Evolutionary conservation across 2,113 vertebrate genomes (phyloP).

Genomic region (Merops nubicus): DNA sequence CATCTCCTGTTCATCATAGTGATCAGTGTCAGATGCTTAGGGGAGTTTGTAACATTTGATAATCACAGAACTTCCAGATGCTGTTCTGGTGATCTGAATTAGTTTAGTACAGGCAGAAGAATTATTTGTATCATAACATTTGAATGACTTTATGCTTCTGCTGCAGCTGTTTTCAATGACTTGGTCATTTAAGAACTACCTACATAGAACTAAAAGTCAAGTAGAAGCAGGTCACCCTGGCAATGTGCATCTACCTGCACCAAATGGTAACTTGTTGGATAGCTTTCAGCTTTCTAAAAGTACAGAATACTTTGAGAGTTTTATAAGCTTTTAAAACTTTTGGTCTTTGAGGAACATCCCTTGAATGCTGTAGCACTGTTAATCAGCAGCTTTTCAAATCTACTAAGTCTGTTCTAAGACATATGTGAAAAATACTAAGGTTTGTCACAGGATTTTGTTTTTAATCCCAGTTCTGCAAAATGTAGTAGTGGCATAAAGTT

Average conservation of each 20-base stretch:
- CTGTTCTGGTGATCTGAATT: neutral
- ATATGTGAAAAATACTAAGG: neutral
- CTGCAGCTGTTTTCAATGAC: neutral
- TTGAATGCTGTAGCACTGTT: neutral
- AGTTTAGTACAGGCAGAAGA: neutral
- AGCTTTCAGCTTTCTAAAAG: neutral
- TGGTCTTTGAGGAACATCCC: neutral
- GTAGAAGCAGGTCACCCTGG: neutral
- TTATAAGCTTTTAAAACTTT: neutral
- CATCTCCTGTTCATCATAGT: neutral
- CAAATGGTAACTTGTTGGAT: neutral
- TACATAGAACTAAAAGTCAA: neutral
- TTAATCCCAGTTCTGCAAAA: neutral
- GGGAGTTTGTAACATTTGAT: neutral
- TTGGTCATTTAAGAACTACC: neutral
- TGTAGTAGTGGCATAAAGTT: neutral
- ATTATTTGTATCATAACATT: neutral
- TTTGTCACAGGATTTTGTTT: neutral
- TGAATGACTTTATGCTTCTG: neutral
- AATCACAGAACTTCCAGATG: neutral
- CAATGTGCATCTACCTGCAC: neutral
- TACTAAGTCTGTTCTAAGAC: neutral
- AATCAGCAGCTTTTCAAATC: neutral
- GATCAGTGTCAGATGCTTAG: neutral
- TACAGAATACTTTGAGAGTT: neutral